Conservation (phyloP, 2,888 invertebrate genomes). For the Yponomeuta sedellus region DNA sequence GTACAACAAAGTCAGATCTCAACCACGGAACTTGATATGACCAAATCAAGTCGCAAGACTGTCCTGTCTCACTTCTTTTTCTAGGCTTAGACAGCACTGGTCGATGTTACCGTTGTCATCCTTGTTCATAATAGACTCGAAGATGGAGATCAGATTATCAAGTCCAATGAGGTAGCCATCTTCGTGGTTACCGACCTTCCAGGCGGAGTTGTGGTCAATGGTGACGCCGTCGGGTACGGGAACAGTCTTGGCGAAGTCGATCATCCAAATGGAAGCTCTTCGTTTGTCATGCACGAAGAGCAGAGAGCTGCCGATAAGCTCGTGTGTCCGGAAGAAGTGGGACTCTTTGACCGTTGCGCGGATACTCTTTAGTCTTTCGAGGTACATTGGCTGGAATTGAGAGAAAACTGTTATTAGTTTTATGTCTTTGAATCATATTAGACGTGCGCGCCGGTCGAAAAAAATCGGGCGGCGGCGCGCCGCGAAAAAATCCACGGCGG, state of each 20-base stretch:
- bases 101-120: conserved; percentile 63
- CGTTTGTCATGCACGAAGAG: conserved; percentile 95
- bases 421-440: no score
- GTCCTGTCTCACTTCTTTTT: conserved; percentile 57
- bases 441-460: no score
- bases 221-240: conserved; percentile 83
- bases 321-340: conserved; percentile 93
- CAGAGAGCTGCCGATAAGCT: conserved; percentile 95
- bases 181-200: conserved; percentile 97
- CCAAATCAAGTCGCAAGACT: conserved; percentile 62
- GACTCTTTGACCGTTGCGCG: conserved; percentile 89
- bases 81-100: conserved; percentile 52
- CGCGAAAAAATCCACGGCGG: no score
- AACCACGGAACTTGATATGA: conserved; percentile 29
- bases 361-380: conserved; percentile 90
- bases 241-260: conserved; percentile 97
- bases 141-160: conserved; percentile 91
- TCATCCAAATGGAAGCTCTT: conserved; percentile 95
- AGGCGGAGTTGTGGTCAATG: conserved; percentile 88
- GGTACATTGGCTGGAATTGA: conserved; percentile 84
- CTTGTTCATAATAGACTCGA: conserved; percentile 78
- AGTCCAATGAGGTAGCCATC: conserved; percentile 96
- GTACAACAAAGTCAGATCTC: conserved; percentile 36
- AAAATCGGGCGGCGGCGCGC: no score
- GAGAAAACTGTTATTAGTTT: conserved; percentile 16